Evolutionary conservation across 2,888 invertebrate species (phyloP), one percentile per base, ranked within the genome.

Genomic region (Diachrysia chrysitis): DNA sequence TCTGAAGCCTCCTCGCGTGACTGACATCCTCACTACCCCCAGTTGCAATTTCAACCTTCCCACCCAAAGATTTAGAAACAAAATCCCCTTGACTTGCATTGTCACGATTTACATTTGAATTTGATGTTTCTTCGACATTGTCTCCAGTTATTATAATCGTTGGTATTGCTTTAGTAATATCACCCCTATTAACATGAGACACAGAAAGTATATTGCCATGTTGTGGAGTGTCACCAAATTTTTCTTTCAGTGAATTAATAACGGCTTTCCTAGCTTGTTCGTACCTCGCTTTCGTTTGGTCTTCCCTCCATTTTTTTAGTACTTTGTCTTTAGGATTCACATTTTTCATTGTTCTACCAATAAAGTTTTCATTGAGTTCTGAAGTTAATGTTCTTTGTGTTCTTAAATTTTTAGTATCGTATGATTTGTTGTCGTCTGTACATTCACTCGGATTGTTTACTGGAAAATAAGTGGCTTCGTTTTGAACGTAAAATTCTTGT

Each of bases 1-100:
- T 89, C 92, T 89, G 91, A 90, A 88, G 89, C 87, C 83, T 90
- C 87, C 89, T 95, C 84, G 94, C 94, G 94, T 95, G 94, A 91
- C 92, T 87, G 80, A 78, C 86, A 90, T 91, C 89, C 87, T 87
- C 90, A 82, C 77, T 82, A 70, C 66, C 82, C 77, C 66, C 71
- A 79, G 59, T 71, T 55, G 81, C 68, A 87, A 87, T 78, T 73
- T 79, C 88, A 82, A 90, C 92, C 83, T 76, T 92, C 89, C 79
- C 42, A 63, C 58, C 71, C 71, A 60, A 74, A 21, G 55, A 64
- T 69, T 76, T 85, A 87, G 78, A 84, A 78, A 72, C 79, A 73
- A 83, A 76, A 84, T 86, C 87, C 68, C 65, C 57, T 76, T 79
- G 81, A 57, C 58, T 73, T 14, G 32, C 73, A 60, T 60, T 76